These are phyloP conservation scores for Taphrorychus bicolor DNA, from an alignment of 2,888 invertebrate species.

Conservation along the genomic window DNA sequence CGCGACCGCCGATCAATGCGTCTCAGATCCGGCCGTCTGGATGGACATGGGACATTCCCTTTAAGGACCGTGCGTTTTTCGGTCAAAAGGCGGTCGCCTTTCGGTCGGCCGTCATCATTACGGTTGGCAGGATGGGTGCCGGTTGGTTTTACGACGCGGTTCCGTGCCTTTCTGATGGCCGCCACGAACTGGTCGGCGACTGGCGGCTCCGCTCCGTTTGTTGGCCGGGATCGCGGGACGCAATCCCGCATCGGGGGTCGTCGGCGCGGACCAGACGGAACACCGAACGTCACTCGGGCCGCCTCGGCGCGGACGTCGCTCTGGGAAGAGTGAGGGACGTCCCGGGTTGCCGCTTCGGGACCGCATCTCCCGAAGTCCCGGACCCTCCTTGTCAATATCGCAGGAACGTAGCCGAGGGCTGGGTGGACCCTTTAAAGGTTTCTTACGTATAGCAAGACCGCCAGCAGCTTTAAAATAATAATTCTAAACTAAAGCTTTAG, in stretches of 20 bases:
- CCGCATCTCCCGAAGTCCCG: conserved; percentile 5
- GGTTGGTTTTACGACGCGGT: conserved; percentile 27
- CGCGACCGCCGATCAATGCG: neutral
- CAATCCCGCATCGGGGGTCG: conserved; percentile 15
- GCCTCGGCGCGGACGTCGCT: conserved; percentile 48
- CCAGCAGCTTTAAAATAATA: no score
- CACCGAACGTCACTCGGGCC: conserved; percentile 53
- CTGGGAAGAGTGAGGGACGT: conserved; percentile 21
- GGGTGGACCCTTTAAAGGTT: no score
- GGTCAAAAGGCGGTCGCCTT: conserved; percentile 14
- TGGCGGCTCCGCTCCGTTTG: conserved; percentile 15
- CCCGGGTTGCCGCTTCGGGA: conserved; percentile 26
- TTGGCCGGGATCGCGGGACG: conserved; percentile 31
- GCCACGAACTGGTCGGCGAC: conserved; percentile 32
- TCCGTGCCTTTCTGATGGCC: conserved; percentile 36
- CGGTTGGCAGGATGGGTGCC: conserved; percentile 25
- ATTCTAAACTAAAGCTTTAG: no score
- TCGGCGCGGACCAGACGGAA: conserved; percentile 52
- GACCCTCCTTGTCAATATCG: no score
- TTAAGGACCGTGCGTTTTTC: conserved; percentile 4
- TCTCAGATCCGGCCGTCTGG: conserved; percentile 4
- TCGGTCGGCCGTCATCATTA: conserved; percentile 22
- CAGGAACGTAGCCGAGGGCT: no score
- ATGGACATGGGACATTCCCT: conserved; percentile 17
- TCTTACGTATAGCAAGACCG: no score